Conservation (phyloP, 2,113 vertebrate genomes). For the Lamprotornis superbus region DNA sequence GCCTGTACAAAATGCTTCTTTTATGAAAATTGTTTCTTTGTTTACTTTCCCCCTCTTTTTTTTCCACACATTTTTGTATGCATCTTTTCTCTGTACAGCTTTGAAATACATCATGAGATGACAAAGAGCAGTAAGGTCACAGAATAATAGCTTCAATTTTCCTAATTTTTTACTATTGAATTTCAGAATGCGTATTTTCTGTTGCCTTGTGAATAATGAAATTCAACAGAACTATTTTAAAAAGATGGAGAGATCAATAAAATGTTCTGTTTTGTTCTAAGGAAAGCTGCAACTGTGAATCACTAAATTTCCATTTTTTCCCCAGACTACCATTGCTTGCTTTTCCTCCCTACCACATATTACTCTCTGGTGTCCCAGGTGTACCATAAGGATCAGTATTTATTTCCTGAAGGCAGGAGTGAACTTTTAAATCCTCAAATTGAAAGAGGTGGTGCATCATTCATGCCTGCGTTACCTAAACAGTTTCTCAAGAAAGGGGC, state of each 20-base stretch:
- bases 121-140: not conserved
- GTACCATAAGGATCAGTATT: not conserved
- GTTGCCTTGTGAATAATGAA: not conserved
- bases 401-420: not conserved
- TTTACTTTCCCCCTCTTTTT: not conserved
- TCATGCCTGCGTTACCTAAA: not conserved
- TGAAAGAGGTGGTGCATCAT: rapidly evolving
- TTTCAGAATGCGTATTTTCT: constrained; percentile 6
- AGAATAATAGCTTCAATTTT: not conserved
- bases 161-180: not conserved
- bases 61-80: not conserved
- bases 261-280: not conserved
- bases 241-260: not conserved
- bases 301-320: not conserved
- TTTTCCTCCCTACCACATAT: not conserved
- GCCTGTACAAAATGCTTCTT: not conserved
- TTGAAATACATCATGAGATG: not conserved
- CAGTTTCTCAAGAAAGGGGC: not conserved
- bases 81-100: not conserved
- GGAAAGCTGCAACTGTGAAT: not conserved
- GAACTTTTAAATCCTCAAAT: not conserved
- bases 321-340: not conserved
- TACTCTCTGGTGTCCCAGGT: not conserved
- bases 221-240: not conserved
- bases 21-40: not conserved